Evolutionary conservation across 1,140 invertebrate species (phyloP), one percentile per base, ranked within the genome.

Genomic region (Orussus abietinus): DNA sequence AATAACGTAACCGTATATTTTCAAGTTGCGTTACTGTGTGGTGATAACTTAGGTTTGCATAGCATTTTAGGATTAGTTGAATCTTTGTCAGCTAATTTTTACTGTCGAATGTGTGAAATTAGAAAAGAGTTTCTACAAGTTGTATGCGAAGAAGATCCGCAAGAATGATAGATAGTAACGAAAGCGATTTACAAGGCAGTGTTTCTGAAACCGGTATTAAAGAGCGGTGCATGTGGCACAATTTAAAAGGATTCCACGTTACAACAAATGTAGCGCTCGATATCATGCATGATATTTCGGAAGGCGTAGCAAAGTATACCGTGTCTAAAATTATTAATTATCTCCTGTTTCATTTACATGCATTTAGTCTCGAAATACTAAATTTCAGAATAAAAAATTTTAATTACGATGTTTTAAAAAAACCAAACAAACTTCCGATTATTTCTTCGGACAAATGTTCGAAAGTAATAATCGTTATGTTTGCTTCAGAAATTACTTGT

Each of bases 401-500:
- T 26, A 12, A 39, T 30, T 48, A 35, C 31, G 22, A 31, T 4
- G 9, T 33, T 3, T 5, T 39, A 5, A 43, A 18, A 43, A 5
- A 19, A 1, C 31, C 26, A 4, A 47, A 49, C 39, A 49, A 42
- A 34, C 44, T 45, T 33, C 41, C 44, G 3, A 14, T 2, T 18
- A 46, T 40, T 15, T 22, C 33, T 12, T 42, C 49, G 40, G 17
- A 45, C 12, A 5, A 5, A 9, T 22, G 34, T 12, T 38, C 38
- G 19, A 15, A 40, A 15, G 15, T 49, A 10, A 29, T 31, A 31
- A 48, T 51, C n/a, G n/a, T n/a, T n/a, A n/a, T n/a, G 28, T 45
- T 32, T 17, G 45, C 53, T 12, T 17, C 36, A 3, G 48, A 55
- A 40, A 49, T 49, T 36, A 44, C 47, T 35, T 51, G 41, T 33